Evolutionary conservation across 1,140 invertebrate species (phyloP), one percentile per base, ranked within the genome.

Genomic region (Laupala kohalensis): DNA sequence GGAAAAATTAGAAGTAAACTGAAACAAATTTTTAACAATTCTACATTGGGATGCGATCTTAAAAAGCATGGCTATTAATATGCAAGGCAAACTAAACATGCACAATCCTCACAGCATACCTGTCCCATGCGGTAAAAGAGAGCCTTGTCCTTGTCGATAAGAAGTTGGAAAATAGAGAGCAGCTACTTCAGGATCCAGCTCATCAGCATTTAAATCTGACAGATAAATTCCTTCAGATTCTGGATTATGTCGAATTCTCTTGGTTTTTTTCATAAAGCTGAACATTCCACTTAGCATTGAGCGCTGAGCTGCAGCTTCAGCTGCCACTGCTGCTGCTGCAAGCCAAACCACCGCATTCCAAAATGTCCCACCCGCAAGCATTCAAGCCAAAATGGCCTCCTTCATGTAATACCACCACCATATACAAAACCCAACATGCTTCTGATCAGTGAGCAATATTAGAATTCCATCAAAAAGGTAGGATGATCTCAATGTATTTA

Each of bases 221-320:
- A 97, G 84, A 81, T 98, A 99, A 75, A 99, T 92, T 67, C 95
- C 95, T 72, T 93, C 92, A 1, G 86, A 81, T 70, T 84, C 84
- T 67, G 87, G 85, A 77, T 89, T 88, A 74, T 90, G 88, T 74
- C 89, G 84, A 72, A 90, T 85, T 74, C 88, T 86, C 79, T 87
- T 88, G 5, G 87, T 89, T 75, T 89, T 88, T 79, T 91, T 90
- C 90, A 97, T 97, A 78, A 97, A 97, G 69, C 91, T 91, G 79
- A 97, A 92, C 90, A 97, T 92, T 74, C 91, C 91, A 77, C 92
- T 91, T 66, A 95, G 83, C 85, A 95, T 92, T 19, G 90, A 93
- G 25, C 87, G 85, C 75, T 90, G 86, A 74, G 85, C 87, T 69
- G 85, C 84, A 76, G 67, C 67, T n/a, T 68, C 26, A 23, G 67